A percentile compares a stretch with the other conserved stretches of the same genome.
phyloP scores from a whole-genome alignment of 2,797 vertebrate species.

The Neosalanx taihuensis region DNA sequence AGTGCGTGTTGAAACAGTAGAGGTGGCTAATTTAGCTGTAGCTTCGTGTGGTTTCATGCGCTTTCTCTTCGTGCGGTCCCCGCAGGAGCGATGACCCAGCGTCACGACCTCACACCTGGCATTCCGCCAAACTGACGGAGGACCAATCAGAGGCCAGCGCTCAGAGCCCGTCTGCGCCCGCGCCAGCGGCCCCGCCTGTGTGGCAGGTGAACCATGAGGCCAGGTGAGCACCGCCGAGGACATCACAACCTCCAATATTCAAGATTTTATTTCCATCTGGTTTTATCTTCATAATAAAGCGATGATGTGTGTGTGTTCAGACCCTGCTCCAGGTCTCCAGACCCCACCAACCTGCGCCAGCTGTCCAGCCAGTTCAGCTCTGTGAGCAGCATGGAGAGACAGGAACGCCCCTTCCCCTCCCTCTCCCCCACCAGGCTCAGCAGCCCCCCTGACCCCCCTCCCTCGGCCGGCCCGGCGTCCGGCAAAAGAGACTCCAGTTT shows the following conservation, averaged over 20 bases:
- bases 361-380: slow-evolving; percentile 75
- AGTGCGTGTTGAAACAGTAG: background rate
- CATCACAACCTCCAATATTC: too few species aligned
- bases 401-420: slow-evolving; percentile 68
- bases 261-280: too few species aligned
- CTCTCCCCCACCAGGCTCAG: slow-evolving; percentile 67
- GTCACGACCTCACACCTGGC: slow-evolving; percentile 87
- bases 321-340: slow-evolving; percentile 75
- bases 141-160: slow-evolving; percentile 58
- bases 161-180: slow-evolving; percentile 41
- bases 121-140: slow-evolving; percentile 85
- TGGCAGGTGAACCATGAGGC: slow-evolving; percentile 79
- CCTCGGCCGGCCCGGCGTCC: slow-evolving; percentile 58
- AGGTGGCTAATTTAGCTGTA: too few species aligned
- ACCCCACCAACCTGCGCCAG: slow-evolving; percentile 69
- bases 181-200: slow-evolving; percentile 37
- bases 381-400: slow-evolving; percentile 80
- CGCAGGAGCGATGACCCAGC: slow-evolving; percentile 80
- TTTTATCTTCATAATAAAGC: background rate
- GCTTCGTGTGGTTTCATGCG: background rate
- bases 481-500: slow-evolving; percentile 78
- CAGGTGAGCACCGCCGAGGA: slow-evolving; percentile 68
- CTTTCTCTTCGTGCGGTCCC: slow-evolving; percentile 11
- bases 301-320: slow-evolving; percentile 54
- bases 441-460: slow-evolving; percentile 60